Evolutionary conservation across 2,888 invertebrate genomes (phyloP), one percentile per base, ranked within the genome.

Genomic region (Patella depressa): DNA sequence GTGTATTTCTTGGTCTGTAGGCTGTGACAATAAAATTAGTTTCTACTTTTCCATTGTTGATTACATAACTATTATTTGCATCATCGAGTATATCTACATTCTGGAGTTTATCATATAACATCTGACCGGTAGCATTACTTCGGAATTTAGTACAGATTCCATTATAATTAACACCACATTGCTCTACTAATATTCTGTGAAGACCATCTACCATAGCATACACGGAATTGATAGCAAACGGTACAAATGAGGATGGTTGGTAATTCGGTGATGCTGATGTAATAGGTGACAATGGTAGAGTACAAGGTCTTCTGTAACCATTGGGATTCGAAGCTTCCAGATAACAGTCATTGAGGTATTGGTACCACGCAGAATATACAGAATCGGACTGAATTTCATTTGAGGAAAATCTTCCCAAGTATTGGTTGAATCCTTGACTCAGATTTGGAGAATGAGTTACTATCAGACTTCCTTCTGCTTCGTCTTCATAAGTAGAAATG

Each of bases 191-290:
- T 3, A 89, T 85, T n/a, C 85, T 77, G 77, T 90, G 88, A 17
- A 92, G 75, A 4, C 89, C 91, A 55, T 87, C 84, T 0, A 90
- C 89, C 54, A 90, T 79, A 1, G 89, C 85, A 76, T 90, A 87
- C 1, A 92, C 89, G 12, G 91, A 85, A 59, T 82, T 80, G 3
- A 89, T 86, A 5, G 85, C 78, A 74, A 86, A 87, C 2, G 84
- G 80, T 7, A 85, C 76, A 53, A 83, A 85, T 5, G 75, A 78
- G 2, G 79, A 69, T 2, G 80, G 76, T n/a, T 78, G 78, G 72
- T 82, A 85, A 14, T 75, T 72, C 0, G 81, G 76, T 17, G 82
- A 80, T 12, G 77, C 34, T 1, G 84, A 82, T 2, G 84, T 82
- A 5, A 78, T 71, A 5, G 53, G 73, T 24, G 65, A 19, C n/a